phyloP scores from a whole-genome alignment of 2,113 vertebrate species.

The Myotis lucifugus region DNA sequence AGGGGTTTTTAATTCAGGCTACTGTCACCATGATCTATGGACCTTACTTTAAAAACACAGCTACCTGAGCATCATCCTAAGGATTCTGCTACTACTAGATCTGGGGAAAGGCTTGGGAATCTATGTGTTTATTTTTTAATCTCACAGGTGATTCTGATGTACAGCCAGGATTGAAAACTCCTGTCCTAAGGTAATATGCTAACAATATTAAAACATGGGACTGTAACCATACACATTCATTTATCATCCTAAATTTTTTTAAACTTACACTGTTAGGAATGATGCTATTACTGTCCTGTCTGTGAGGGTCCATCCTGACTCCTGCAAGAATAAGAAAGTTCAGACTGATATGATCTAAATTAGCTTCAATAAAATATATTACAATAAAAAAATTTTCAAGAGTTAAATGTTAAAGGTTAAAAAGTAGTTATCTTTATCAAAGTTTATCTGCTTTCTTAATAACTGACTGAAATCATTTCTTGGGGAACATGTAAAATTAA shows the following conservation, averaged over 20 bases:
- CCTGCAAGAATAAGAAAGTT: slow-evolving; percentile 82
- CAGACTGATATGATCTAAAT: slow-evolving; percentile 49
- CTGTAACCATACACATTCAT: not conserved
- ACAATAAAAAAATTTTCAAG: not conserved
- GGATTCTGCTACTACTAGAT: not conserved
- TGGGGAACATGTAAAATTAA: slow-evolving; percentile 32
- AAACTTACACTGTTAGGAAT: slow-evolving; percentile 85
- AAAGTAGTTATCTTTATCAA: slow-evolving; percentile 9
- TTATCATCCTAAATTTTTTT: slow-evolving; percentile 44
- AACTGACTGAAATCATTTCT: slow-evolving; percentile 25
- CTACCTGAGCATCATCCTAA: not conserved
- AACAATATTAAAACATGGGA: slow-evolving; percentile 4
- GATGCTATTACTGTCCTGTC: slow-evolving; percentile 80
- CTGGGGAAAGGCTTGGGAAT: not conserved
- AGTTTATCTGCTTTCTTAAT: slow-evolving; percentile 25
- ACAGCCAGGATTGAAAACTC: not conserved
- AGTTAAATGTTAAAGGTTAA: slow-evolving; percentile 38
- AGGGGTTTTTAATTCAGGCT: not conserved
- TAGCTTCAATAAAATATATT: slow-evolving; percentile 29
- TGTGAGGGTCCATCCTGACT: slow-evolving; percentile 83
- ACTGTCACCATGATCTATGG: not conserved
- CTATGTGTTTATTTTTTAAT: not conserved
- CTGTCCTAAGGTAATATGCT: not conserved
- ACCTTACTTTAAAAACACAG: not conserved
- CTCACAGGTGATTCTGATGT: not conserved